These are phyloP conservation scores for Dendroctonus ponderosae DNA, from an alignment of 1,140 invertebrate species.

Conservation along the genomic window DNA sequence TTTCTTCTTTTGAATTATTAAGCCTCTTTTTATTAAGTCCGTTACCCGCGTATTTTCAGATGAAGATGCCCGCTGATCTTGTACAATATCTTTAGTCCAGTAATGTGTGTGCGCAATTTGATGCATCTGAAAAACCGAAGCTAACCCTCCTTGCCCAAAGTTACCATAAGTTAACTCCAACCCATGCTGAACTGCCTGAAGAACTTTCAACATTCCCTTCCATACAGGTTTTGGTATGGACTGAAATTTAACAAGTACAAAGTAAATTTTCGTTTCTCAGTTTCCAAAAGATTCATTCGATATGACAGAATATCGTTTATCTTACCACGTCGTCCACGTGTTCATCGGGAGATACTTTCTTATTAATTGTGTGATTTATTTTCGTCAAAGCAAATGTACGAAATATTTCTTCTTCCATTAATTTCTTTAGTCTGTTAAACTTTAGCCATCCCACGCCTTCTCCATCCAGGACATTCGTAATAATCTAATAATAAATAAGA, in stretches of 20 bases:
- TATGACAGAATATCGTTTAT: conserved; percentile 34
- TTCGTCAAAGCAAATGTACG: conserved; percentile 93
- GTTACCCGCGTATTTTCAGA: conserved; percentile 45
- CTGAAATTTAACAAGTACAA: conserved; percentile 53
- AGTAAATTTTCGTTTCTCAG: conserved; percentile 4
- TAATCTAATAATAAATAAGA: conserved; percentile 60
- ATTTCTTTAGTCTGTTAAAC: conserved; percentile 87
- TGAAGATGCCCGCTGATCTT: conserved; percentile 45
- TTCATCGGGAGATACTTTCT: conserved; percentile 91
- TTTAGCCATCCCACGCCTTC: conserved; percentile 98
- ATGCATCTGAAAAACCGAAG: conserved; percentile 92
- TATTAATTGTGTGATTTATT: conserved; percentile 90
- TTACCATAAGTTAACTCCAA: conserved; percentile 90
- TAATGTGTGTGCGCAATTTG: conserved; percentile 99
- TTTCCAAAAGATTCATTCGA: neutral
- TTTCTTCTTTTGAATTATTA: neutral
- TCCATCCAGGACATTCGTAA: conserved; percentile 88
- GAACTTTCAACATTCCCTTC: conserved; percentile 94
- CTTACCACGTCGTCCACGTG: conserved; percentile 97
- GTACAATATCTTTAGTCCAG: conserved; percentile 84
- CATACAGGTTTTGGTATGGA: conserved; percentile 85
- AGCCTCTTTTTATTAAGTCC: neutral
- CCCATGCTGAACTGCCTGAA: conserved; percentile 86
- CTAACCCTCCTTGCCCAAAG: conserved; percentile 95
- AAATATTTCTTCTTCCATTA: conserved; percentile 99